Evolutionary conservation across 2,113 vertebrate genomes (phyloP).

Genomic region (Paraplagusia blochii): DNA sequence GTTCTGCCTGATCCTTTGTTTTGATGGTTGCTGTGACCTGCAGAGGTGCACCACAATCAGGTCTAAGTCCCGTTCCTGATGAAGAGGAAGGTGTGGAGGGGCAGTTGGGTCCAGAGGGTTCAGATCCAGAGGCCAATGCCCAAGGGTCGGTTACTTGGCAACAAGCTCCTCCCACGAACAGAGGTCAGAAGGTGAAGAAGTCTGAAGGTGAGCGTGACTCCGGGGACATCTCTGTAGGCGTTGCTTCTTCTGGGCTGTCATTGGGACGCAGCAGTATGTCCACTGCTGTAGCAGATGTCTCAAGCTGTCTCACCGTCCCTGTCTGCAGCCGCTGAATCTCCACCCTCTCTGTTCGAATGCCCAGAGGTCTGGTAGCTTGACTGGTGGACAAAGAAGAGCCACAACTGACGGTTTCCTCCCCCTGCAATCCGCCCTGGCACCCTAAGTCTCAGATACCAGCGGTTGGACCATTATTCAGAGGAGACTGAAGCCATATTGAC

Average conservation of each 20-base stretch:
- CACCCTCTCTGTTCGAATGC: slow-evolving; percentile 69
- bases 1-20: neutral
- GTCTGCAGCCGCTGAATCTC: slow-evolving; percentile 42
- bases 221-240: too few species aligned
- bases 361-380: slow-evolving; percentile 76
- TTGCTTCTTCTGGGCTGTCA: neutral
- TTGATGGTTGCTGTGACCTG: slow-evolving; percentile 2
- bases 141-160: slow-evolving; percentile 62
- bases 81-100: too few species aligned
- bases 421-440: slow-evolving; percentile 25
- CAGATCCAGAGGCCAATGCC: slow-evolving; percentile 48
- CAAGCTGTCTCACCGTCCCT: neutral
- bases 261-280: too few species aligned
- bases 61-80: slow-evolving; percentile 77
- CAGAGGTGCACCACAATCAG: slow-evolving; percentile 51
- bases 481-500: slow-evolving; percentile 61
- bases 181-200: slow-evolving; percentile 81
- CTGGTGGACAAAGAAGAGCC: slow-evolving; percentile 4
- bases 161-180: slow-evolving; percentile 69
- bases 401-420: slow-evolving; percentile 16
- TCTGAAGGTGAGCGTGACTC: slow-evolving; percentile 77
- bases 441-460: slow-evolving; percentile 35
- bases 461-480: slow-evolving; percentile 37
- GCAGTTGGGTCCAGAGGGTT: slow-evolving; percentile 59
- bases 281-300: too few species aligned